These are phyloP conservation scores for Drosophila obscura DNA, from an alignment of 1,140 invertebrate genomes.

Conservation along the genomic window DNA sequence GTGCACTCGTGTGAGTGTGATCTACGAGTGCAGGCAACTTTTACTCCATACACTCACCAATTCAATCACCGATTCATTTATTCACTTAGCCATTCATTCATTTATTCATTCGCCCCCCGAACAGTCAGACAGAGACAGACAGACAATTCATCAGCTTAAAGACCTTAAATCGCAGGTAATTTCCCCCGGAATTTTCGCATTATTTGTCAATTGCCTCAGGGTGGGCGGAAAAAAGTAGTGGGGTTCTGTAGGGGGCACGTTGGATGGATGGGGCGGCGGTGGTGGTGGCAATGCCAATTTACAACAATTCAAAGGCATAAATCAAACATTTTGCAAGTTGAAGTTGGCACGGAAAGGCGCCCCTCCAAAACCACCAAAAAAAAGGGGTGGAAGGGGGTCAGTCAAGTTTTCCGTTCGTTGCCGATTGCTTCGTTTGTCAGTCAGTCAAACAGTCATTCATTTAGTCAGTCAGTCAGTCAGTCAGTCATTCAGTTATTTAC, in stretches of 20 bases:
- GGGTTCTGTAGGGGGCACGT: background rate
- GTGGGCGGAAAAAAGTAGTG: background rate
- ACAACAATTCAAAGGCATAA: conserved; percentile 78
- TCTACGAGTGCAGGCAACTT: conserved; percentile 1
- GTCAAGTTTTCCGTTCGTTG: conserved; percentile 16
- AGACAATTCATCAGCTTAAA: conserved; percentile 48
- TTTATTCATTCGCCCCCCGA: background rate
- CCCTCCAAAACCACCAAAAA: background rate
- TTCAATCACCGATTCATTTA: conserved; percentile 15
- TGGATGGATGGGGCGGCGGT: background rate
- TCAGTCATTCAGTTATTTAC: conserved; percentile 61
- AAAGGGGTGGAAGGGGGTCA: background rate
- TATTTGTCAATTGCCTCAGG: conserved; percentile 70
- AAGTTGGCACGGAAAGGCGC: conserved; percentile 57
- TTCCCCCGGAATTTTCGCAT: conserved; percentile 68
- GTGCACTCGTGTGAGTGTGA: conserved; percentile 7
- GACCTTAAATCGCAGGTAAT: conserved; percentile 65
- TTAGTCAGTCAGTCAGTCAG: conserved; percentile 57
- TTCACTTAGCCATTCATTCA: conserved; percentile 5
- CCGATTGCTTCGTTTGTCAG: conserved; percentile 13
- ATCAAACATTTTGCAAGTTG: conserved; percentile 77
- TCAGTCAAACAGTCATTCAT: conserved; percentile 55
- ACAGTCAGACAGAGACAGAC: conserved; percentile 6
- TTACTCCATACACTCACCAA: conserved; percentile 4
- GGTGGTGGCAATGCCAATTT: conserved; percentile 52